Conservation (phyloP, 2,113 vertebrate species). For the Caranx ignobilis region DNA sequence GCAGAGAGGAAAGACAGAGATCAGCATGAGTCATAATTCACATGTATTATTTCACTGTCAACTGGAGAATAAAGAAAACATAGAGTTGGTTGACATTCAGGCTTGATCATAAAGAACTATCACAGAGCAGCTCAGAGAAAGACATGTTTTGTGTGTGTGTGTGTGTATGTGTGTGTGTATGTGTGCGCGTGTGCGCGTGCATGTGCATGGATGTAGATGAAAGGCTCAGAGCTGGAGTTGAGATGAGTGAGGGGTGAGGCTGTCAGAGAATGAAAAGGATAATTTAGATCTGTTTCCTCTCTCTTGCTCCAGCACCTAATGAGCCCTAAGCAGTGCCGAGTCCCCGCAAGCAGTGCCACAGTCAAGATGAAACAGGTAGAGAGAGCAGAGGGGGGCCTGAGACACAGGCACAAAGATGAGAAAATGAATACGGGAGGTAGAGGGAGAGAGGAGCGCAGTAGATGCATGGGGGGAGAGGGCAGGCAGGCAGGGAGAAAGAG, state of each 20-base stretch:
- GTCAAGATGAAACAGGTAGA: constrained; percentile 79
- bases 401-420: constrained; percentile 59
- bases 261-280: constrained; percentile 78
- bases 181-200: neutral
- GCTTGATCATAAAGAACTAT: constrained; percentile 78
- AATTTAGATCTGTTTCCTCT: constrained; percentile 80
- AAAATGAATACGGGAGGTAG: constrained; percentile 36
- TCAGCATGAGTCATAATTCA: constrained; percentile 74
- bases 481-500: constrained; percentile 51
- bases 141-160: constrained; percentile 17
- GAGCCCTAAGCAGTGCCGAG: constrained; percentile 78
- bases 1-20: constrained; percentile 44
- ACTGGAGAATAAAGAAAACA: constrained; percentile 80
- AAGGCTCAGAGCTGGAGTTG: constrained; percentile 66
- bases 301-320: constrained; percentile 75
- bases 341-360: constrained; percentile 64
- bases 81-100: constrained; percentile 71
- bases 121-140: constrained; percentile 55
- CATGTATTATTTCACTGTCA: constrained; percentile 80
- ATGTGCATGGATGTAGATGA: constrained; percentile 61
- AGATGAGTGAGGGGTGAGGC: constrained; percentile 71
- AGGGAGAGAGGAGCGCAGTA: constrained; percentile 54
- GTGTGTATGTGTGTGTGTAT: constrained; percentile 12
- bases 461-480: constrained; percentile 62
- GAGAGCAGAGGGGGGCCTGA: constrained; percentile 19